Evolutionary conservation across 1,140 invertebrate genomes (phyloP).

Genomic region (Drosophila cardini): DNA sequence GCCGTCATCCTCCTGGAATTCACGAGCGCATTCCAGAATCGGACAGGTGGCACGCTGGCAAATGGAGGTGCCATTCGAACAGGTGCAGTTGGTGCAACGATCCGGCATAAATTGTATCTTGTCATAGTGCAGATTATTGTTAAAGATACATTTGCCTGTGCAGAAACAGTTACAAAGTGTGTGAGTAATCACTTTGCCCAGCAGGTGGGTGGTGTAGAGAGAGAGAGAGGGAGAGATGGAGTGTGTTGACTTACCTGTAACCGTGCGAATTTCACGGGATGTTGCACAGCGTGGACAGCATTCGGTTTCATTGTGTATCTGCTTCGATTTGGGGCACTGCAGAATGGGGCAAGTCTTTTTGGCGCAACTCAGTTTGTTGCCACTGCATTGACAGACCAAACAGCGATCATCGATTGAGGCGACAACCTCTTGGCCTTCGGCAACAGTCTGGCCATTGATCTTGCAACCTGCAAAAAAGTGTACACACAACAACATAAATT

Average conservation of each 20-base stretch:
- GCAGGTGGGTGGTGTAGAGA: too few species aligned
- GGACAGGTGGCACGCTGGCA: slow-evolving; percentile 93
- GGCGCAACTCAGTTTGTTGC: slow-evolving; percentile 90
- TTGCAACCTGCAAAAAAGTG: slow-evolving; percentile 88
- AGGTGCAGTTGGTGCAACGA: slow-evolving; percentile 93
- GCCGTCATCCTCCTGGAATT: slow-evolving; percentile 88
- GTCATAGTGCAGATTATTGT: slow-evolving; percentile 86
- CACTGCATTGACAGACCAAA: slow-evolving; percentile 92
- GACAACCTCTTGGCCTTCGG: slow-evolving; percentile 91
- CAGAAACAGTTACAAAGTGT: slow-evolving; percentile 30
- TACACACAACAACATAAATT: slow-evolving; percentile 26
- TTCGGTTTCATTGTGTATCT: slow-evolving; percentile 88
- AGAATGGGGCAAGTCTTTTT: slow-evolving; percentile 94
- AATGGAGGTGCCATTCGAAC: slow-evolving; percentile 90
- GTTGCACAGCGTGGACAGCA: slow-evolving; percentile 94
- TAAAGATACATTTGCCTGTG: slow-evolving; percentile 89
- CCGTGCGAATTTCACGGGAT: slow-evolving; percentile 85
- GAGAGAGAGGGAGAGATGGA: neutral
- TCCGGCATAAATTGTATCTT: slow-evolving; percentile 86
- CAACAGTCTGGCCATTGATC: slow-evolving; percentile 89
- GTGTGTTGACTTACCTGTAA: slow-evolving; percentile 84
- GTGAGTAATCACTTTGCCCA: neutral
- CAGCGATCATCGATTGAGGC: slow-evolving; percentile 93
- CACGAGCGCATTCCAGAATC: slow-evolving; percentile 91
- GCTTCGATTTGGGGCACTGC: slow-evolving; percentile 89